phyloP scores from a whole-genome alignment of 2,888 invertebrate genomes.

The Rhabditoides inermis region DNA sequence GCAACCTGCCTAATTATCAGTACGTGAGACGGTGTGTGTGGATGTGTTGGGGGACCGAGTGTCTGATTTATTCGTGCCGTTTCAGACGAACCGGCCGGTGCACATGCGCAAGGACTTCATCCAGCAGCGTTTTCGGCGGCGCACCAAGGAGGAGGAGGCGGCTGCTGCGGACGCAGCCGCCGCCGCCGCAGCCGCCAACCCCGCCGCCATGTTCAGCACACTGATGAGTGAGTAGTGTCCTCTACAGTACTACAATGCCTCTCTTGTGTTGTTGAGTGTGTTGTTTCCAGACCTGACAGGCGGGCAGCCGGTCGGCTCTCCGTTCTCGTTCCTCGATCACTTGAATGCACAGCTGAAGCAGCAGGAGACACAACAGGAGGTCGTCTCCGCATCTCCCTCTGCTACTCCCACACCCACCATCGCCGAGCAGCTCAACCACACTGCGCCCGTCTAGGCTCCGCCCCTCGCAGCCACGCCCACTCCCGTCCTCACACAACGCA shows the following conservation, averaged over 20 bases:
- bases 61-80: constrained; percentile 4
- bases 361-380: no score
- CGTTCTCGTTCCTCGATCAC: no score
- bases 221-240: constrained; percentile 14
- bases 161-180: neutral
- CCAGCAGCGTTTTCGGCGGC: constrained; percentile 48
- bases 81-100: constrained; percentile 50
- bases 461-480: no score
- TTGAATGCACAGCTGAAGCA: no score
- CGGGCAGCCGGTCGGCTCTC: no score
- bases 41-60: neutral
- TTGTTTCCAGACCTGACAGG: no score
- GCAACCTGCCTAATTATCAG: no score
- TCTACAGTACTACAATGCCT: no score
- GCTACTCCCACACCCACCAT: constrained; percentile 19
- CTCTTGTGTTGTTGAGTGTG: no score
- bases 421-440: constrained; percentile 28
- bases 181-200: constrained; percentile 3
- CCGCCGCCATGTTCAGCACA: constrained; percentile 19
- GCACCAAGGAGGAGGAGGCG: constrained; percentile 32
- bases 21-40: neutral
- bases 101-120: constrained; percentile 52
- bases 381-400: no score
- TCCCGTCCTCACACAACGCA: no score
- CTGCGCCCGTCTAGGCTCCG: constrained; percentile 10